Evolutionary conservation across 2,113 vertebrate species (phyloP).

Genomic region (Sinosuthora webbiana): DNA sequence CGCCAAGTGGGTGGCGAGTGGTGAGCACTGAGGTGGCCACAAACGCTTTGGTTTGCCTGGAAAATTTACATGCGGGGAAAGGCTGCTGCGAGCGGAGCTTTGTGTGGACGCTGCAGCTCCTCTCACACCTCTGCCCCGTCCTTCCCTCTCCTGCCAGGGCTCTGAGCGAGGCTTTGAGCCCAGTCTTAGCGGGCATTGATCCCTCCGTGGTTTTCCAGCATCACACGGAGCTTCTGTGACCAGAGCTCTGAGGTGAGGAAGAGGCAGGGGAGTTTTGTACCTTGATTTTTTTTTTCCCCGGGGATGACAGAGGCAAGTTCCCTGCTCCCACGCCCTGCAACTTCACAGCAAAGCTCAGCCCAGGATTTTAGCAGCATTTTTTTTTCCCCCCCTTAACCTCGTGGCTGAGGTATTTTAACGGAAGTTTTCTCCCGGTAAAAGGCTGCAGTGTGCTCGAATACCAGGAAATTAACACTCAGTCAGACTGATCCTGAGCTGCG

Average conservation of each 20-base stretch:
- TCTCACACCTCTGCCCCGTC: not conserved
- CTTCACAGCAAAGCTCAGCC: not conserved
- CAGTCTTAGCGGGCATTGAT: too few relatives aligned
- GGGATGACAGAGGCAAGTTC: not conserved
- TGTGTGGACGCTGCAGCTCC: not conserved
- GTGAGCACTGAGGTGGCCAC: not conserved
- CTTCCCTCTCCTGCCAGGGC: not conserved
- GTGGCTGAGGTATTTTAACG: slow-evolving; percentile 42
- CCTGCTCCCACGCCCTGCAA: not conserved
- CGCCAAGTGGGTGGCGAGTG: not conserved
- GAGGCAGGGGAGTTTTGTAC: not conserved
- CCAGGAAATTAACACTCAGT: not conserved
- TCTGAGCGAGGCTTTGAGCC: not conserved
- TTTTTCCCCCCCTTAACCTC: not conserved
- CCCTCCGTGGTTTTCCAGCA: not conserved
- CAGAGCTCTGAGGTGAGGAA: not conserved
- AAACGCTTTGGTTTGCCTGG: not conserved
- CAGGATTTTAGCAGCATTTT: not conserved
- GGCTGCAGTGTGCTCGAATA: not conserved
- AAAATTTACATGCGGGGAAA: not conserved
- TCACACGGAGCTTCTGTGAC: not conserved
- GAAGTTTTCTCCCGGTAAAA: not conserved
- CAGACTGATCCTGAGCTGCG: not conserved
- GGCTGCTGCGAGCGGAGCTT: not conserved
- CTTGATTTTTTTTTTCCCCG: not conserved